A percentile compares a stretch with the other conserved stretches of the same genome.
These are phyloP conservation scores for Sitophilus oryzae DNA, from an alignment of 1,140 invertebrate species.

Conservation along the genomic window DNA sequence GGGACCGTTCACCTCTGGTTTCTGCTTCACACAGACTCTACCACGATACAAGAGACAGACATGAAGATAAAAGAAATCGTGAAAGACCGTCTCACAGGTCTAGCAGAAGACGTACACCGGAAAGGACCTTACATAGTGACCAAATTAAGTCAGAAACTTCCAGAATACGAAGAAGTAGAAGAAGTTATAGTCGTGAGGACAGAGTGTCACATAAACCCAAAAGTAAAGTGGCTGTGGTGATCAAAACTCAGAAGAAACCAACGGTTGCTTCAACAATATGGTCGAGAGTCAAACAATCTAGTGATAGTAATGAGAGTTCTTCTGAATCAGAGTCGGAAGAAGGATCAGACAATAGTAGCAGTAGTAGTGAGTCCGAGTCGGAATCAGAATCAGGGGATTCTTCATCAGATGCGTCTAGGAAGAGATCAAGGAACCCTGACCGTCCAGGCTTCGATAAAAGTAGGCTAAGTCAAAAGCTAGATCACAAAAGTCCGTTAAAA, in stretches of 20 bases:
- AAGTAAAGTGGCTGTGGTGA: slow-evolving; percentile 41
- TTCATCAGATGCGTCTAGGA: slow-evolving; percentile 14
- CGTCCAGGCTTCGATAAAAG: slow-evolving; percentile 30
- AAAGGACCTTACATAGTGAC: slow-evolving; percentile 23
- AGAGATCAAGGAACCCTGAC: slow-evolving; percentile 16
- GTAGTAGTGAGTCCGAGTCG: slow-evolving; percentile 7
- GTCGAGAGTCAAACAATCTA: slow-evolving; percentile 30
- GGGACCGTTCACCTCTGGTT: not conserved
- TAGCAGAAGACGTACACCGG: slow-evolving; percentile 4
- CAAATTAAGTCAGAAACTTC: slow-evolving; percentile 9
- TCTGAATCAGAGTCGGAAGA: slow-evolving; percentile 16
- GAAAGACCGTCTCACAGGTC: slow-evolving; percentile 1
- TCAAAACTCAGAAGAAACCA: slow-evolving; percentile 40
- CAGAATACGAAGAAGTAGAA: slow-evolving; percentile 6
- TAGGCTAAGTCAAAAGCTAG: slow-evolving; percentile 10
- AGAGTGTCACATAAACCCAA: slow-evolving; percentile 27
- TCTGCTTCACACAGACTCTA: not conserved
- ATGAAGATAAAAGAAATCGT: not conserved
- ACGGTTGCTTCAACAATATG: slow-evolving; percentile 41
- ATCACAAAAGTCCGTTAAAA: slow-evolving; percentile 36
- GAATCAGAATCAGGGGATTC: slow-evolving; percentile 8
- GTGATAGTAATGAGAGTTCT: slow-evolving; percentile 4
- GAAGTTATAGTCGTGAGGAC: slow-evolving; percentile 25
- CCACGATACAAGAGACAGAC: slow-evolving; percentile 4
- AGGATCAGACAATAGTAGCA: slow-evolving; percentile 10